Percentiles rank a stretch among this genome's conserved stretches.
Conservation (phyloP, 2,797 vertebrate genomes). For the Falco columbarius region DNA sequence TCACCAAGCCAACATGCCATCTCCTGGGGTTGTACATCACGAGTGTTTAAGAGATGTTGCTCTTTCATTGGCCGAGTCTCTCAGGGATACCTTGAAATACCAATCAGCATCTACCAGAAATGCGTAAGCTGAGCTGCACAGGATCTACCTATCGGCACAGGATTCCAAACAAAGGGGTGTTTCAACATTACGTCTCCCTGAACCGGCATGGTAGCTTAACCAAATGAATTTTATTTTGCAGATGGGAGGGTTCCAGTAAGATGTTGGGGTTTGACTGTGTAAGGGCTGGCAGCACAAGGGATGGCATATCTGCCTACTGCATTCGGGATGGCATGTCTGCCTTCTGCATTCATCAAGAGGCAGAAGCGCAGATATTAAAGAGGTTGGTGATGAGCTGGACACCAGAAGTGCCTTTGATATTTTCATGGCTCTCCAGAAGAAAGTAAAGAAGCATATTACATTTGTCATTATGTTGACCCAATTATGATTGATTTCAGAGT, state of each 20-base stretch:
- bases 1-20: neutral
- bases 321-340: accelerated
- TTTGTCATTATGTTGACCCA: neutral
- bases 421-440: neutral
- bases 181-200: neutral
- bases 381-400: neutral
- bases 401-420: neutral
- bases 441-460: neutral
- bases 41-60: neutral
- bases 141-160: neutral
- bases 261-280: neutral
- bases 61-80: neutral
- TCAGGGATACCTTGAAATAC: neutral
- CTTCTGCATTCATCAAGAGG: neutral
- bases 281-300: neutral
- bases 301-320: accelerated
- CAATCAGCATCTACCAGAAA: neutral
- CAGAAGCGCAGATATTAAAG: neutral
- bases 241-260: neutral
- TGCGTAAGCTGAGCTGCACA: no score
- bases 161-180: neutral
- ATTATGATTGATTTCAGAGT: neutral
- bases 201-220: neutral
- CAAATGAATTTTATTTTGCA: neutral
- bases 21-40: neutral